Evolutionary conservation across 2,797 vertebrate genomes (phyloP).

Genomic region (Amblyraja radiata): DNA sequence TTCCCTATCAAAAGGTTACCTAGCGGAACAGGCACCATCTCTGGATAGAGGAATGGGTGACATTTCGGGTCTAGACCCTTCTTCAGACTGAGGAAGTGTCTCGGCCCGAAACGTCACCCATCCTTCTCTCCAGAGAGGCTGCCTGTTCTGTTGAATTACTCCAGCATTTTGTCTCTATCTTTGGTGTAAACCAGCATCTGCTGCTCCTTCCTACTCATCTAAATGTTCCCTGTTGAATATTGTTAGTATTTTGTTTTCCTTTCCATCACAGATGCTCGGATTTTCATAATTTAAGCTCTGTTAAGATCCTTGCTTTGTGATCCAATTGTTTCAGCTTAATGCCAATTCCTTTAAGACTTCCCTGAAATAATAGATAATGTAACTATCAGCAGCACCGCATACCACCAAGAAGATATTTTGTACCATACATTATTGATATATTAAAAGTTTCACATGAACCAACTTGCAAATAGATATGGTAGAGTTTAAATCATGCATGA

Average conservation of each 20-base stretch:
- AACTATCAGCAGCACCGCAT: neutral
- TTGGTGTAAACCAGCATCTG: too few species aligned
- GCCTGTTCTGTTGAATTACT: too few species aligned
- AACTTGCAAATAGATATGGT: neutral
- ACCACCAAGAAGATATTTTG: neutral
- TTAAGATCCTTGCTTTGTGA: neutral
- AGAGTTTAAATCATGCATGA: neutral
- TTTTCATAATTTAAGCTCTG: neutral
- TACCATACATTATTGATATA: neutral
- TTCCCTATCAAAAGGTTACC: neutral
- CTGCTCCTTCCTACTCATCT: too few species aligned
- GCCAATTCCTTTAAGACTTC: neutral
- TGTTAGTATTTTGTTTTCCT: neutral
- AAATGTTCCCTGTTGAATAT: neutral
- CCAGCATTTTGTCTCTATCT: too few species aligned
- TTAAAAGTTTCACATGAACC: neutral
- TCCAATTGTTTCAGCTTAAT: neutral
- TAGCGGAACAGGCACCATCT: too few species aligned
- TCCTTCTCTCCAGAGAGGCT: too few species aligned
- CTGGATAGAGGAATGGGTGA: too few species aligned
- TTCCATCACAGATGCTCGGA: neutral
- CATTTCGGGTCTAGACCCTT: too few species aligned
- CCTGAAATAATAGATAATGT: neutral
- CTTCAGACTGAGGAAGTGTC: too few species aligned
- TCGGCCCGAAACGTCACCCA: too few species aligned